phyloP scores from a whole-genome alignment of 2,888 invertebrate genomes.

The Reticulitermes lucifugus region DNA sequence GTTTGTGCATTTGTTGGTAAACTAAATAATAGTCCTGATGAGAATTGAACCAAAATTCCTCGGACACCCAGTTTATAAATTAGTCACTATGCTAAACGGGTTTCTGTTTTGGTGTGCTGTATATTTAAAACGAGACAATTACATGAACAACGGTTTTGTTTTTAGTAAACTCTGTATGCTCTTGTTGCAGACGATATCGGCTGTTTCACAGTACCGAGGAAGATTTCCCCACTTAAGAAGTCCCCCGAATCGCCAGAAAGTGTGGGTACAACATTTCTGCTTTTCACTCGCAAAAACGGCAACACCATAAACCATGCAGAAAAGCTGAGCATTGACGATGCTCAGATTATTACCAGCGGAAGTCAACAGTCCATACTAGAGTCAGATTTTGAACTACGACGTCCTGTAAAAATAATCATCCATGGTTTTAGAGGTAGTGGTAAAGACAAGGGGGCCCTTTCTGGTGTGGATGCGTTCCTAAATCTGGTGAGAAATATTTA shows the following conservation, averaged over 20 bases:
- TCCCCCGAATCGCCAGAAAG: conserved; percentile 68
- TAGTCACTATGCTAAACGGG: too few relatives aligned
- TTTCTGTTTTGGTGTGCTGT: too few relatives aligned
- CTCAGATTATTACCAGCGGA: conserved; percentile 65
- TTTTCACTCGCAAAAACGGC: conserved; percentile 55
- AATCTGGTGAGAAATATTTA: conserved; percentile 64
- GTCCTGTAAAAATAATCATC: conserved; percentile 67
- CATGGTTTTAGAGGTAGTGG: conserved; percentile 72
- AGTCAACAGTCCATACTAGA: conserved; percentile 62
- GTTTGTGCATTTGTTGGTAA: too few relatives aligned
- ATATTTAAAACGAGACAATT: too few relatives aligned
- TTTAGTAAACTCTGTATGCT: too few relatives aligned
- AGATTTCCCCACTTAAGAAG: conserved; percentile 66
- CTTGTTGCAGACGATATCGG: conserved; percentile 67
- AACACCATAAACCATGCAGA: conserved; percentile 61
- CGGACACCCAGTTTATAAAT: too few relatives aligned
- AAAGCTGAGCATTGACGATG: conserved; percentile 37
- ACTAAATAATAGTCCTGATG: too few relatives aligned
- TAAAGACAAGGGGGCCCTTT: conserved; percentile 64
- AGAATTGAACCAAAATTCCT: too few relatives aligned
- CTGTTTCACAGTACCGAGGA: conserved; percentile 67
- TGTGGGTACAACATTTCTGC: conserved; percentile 67
- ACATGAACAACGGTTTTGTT: too few relatives aligned
- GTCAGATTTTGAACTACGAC: conserved; percentile 64
- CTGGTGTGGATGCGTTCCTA: conserved; percentile 64